A percentile compares a stretch with the other conserved stretches of the same genome.
These are phyloP conservation scores for Sardinella longiceps DNA, from an alignment of 2,797 vertebrate species.

Conservation along the genomic window DNA sequence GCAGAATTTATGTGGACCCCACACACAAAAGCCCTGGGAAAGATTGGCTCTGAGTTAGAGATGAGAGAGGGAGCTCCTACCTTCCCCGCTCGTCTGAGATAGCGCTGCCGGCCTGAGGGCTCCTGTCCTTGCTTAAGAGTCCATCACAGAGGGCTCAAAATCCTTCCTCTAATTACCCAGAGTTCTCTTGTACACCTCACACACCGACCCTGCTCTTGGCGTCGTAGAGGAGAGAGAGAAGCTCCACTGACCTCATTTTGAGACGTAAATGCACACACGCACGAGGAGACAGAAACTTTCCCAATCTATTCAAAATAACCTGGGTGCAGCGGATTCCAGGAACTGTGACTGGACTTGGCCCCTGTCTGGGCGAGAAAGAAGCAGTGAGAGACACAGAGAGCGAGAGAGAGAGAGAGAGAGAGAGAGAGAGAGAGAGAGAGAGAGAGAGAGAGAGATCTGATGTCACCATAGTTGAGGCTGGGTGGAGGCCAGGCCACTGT, in stretches of 20 bases:
- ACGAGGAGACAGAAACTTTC: conserved; percentile 42
- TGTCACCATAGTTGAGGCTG: conserved; percentile 62
- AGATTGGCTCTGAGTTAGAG: conserved; percentile 31
- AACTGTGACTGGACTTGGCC: conserved; percentile 61
- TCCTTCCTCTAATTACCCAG: conserved; percentile 42
- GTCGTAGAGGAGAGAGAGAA: neutral
- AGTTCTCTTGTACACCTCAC: conserved; percentile 42
- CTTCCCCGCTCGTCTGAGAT: conserved; percentile 52
- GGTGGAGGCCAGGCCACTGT: conserved; percentile 71
- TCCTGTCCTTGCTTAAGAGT: neutral
- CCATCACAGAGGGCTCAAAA: conserved; percentile 12
- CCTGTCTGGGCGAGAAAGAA: conserved; percentile 66
- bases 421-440: neutral
- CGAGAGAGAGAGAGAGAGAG: neutral
- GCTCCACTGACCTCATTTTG: conserved; percentile 42
- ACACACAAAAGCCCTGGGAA: conserved; percentile 58
- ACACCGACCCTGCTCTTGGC: conserved; percentile 26
- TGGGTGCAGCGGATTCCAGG: conserved; percentile 52
- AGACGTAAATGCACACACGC: conserved; percentile 36
- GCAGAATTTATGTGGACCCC: conserved; percentile 65
- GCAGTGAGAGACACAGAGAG: conserved; percentile 44
- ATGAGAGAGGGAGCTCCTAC: conserved; percentile 64
- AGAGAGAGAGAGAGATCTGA: conserved; percentile 9
- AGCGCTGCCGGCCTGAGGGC: neutral
- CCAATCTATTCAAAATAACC: conserved; percentile 43